Evolutionary conservation across 2,797 vertebrate genomes (phyloP), one percentile per base, ranked within the genome.

Genomic region (Sitta carolinensis): DNA sequence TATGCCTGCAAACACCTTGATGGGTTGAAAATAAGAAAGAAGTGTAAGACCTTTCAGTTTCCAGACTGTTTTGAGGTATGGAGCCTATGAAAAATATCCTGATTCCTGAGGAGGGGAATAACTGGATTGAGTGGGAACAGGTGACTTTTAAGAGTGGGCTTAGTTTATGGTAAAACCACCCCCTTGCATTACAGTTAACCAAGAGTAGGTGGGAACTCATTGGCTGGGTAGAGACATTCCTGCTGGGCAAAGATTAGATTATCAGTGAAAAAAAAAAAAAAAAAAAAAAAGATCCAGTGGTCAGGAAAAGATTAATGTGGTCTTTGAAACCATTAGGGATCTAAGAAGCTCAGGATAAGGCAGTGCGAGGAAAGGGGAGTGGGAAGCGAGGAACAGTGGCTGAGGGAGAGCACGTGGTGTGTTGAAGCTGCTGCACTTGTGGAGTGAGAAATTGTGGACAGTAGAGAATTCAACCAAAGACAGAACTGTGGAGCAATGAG

Each of bases 291-390:
- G 12, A 80, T 32, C 45, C 68, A 48, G 54, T 17, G 52, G 27
- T 85, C 79, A 91, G 62, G 40, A 55, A 69, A 78, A 82, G 74
- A 94, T 85, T 83, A 80, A 87, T 58, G 81, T 43, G 16, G 43
- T 84, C 68, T 94, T 47, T 80, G 78, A 93, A 90, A 66, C 20
- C 26, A 30, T 85, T 50, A 68, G 32, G 50, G 75, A 62, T 78
- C 57, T 78, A 73, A 86, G 69, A 74, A 72, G 27, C 36, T 72
- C 2, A 8, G 55, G 63, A 79, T 55, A 58, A 74, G 38, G 51
- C 21, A 7, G 38, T 29, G 42, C 0, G 0, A 74, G 45, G 47
- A 84, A 47, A 63, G n/a, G 51, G 72, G 36, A 76, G 29, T 5
- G 3, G 62, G 48, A 54, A 11, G 43, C 36, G 55, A 83, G 48